Conservation (phyloP, 30 jellyfish, hydroid and myxozoan genomes). For the Aurelia aurita region DNA sequence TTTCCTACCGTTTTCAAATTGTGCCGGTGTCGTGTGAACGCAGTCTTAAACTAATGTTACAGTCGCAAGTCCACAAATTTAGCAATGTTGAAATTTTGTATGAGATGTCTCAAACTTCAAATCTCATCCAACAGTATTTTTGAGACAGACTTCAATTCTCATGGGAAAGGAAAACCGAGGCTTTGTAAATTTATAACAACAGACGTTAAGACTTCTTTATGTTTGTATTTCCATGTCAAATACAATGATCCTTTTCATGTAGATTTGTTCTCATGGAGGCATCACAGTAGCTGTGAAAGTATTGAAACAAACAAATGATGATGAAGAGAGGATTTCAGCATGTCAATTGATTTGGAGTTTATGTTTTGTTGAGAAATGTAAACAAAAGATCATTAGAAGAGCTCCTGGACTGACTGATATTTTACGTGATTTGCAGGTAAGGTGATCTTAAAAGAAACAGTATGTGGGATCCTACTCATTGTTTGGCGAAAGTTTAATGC, state of each 20-base stretch:
- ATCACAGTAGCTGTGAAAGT: constrained; percentile 53
- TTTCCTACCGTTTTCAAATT: no score
- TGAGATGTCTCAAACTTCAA: no score
- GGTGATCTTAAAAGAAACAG: not conserved
- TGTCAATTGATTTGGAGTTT: constrained; percentile 74
- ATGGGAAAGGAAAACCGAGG: no score
- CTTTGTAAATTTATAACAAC: no score
- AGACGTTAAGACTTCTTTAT: not conserved
- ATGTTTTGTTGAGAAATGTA: constrained; percentile 71
- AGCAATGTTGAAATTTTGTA: no score
- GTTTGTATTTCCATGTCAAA: not conserved
- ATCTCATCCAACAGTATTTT: no score
- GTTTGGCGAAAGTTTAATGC: no score
- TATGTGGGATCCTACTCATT: no score
- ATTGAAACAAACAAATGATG: constrained; percentile 58
- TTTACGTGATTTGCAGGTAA: constrained; percentile 68
- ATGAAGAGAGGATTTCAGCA: constrained; percentile 73
- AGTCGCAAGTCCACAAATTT: no score
- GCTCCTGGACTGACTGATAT: constrained; percentile 52
- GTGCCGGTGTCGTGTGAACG: no score
- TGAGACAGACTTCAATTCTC: no score
- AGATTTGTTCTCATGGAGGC: constrained; percentile 79
- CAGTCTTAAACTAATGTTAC: no score
- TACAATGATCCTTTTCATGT: not conserved
- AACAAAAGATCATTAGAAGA: constrained; percentile 55